These are phyloP conservation scores for Bombyx huttoni DNA, from an alignment of 2,888 invertebrate species.

Conservation along the genomic window DNA sequence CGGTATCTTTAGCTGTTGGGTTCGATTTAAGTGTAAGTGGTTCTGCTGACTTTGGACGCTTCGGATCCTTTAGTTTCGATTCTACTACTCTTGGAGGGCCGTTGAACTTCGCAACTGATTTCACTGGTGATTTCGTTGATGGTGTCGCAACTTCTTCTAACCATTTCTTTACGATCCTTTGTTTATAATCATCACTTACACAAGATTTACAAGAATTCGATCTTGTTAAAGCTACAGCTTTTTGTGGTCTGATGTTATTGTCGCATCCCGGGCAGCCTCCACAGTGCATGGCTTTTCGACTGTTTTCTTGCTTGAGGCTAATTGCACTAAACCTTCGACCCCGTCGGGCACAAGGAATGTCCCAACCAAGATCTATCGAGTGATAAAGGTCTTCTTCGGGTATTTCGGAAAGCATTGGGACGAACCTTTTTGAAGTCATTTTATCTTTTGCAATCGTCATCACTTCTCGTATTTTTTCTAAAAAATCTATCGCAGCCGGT, in stretches of 20 bases:
- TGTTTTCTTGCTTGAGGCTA: slow-evolving; percentile 75
- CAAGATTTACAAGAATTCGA: slow-evolving; percentile 72
- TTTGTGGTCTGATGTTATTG: slow-evolving; percentile 34
- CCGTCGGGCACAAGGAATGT: slow-evolving; percentile 59
- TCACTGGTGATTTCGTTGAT: slow-evolving; percentile 26
- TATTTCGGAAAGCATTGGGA: slow-evolving; percentile 83
- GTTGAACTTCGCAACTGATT: slow-evolving; percentile 54
- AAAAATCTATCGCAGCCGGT: slow-evolving; percentile 90
- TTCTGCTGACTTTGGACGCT: slow-evolving; percentile 19
- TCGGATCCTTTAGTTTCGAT: slow-evolving; percentile 29
- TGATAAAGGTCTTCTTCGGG: slow-evolving; percentile 80
- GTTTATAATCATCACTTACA: slow-evolving; percentile 77
- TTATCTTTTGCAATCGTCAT: slow-evolving; percentile 91
- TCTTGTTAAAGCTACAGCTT: slow-evolving; percentile 38
- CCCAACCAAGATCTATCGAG: slow-evolving; percentile 61
- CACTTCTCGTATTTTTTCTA: slow-evolving; percentile 90
- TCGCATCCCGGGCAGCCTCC: slow-evolving; percentile 80
- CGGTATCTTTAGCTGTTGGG: background rate
- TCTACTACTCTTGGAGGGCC: slow-evolving; percentile 50
- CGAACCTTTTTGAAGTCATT: slow-evolving; percentile 85
- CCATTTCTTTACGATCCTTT: slow-evolving; percentile 84
- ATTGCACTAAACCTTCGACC: slow-evolving; percentile 71
- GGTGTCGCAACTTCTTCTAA: slow-evolving; percentile 77
- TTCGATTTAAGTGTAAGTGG: slow-evolving; percentile 9
- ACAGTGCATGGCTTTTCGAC: slow-evolving; percentile 69